Evolutionary conservation across 2,797 vertebrate species (phyloP).

Genomic region (Pseudocheirus occidentalis): DNA sequence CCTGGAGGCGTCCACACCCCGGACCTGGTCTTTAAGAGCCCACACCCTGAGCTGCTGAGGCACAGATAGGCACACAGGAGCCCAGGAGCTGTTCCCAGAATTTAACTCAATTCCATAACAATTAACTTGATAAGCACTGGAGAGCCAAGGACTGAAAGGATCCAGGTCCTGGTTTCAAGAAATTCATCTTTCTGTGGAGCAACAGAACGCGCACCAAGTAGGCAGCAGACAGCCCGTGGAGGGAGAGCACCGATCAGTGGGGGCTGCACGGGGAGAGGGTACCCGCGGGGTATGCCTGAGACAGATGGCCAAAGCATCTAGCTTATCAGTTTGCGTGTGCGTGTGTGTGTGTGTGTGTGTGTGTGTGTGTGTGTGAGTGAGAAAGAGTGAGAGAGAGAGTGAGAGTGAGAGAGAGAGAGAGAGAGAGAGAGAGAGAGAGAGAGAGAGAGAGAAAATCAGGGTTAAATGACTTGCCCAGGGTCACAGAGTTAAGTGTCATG

Average conservation of each 20-base stretch:
- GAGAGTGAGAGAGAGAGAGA: too few species aligned
- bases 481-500: too few species aligned
- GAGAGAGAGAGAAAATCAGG: too few species aligned
- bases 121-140: neutral
- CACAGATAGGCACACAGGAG: neutral
- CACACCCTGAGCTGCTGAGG: neutral
- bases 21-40: neutral
- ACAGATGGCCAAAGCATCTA: too few species aligned
- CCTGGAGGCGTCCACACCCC: neutral
- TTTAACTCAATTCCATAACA: neutral
- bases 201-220: neutral
- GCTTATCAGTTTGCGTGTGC: too few species aligned
- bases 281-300: neutral
- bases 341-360: too few species aligned
- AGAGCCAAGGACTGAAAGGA: neutral
- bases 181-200: neutral
- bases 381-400: too few species aligned
- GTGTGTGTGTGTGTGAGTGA: too few species aligned
- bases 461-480: too few species aligned
- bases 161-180: neutral
- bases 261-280: neutral
- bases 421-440: too few species aligned
- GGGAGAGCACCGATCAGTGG: neutral
- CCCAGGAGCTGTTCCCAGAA: neutral
- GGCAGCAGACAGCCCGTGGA: neutral